A percentile compares a stretch with the other conserved stretches of the same genome.
Conservation (phyloP, 2,113 vertebrate genomes). For the Falcunculus frontatus region DNA sequence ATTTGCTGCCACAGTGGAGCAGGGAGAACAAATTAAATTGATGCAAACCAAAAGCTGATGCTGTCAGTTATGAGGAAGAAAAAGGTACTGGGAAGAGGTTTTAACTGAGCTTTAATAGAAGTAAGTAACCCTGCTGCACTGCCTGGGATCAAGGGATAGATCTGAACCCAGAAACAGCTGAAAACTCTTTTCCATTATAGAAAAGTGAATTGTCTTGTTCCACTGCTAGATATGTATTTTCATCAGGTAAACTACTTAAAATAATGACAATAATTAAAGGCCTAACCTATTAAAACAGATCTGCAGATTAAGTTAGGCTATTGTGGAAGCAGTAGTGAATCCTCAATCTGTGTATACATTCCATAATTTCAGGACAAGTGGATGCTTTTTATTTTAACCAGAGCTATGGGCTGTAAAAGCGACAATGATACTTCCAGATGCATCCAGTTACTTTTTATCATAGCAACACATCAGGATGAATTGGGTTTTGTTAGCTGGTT, state of each 20-base stretch:
- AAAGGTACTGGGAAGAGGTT: neutral
- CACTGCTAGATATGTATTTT: neutral
- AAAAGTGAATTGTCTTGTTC: neutral
- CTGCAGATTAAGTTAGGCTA: neutral
- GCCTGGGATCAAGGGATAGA: neutral
- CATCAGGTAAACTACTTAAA: neutral
- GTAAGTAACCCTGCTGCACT: neutral
- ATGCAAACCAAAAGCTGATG: neutral
- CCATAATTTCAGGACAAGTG: neutral
- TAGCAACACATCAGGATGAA: neutral
- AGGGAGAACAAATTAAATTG: neutral
- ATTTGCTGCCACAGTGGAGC: neutral
- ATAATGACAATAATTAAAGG: neutral
- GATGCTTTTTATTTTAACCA: neutral
- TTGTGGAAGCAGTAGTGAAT: neutral
- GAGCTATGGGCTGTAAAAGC: neutral
- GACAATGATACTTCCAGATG: neutral
- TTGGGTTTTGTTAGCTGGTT: neutral
- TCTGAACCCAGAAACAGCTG: neutral
- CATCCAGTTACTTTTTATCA: neutral
- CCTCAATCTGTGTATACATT: neutral
- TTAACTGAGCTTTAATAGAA: neutral
- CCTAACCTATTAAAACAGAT: neutral
- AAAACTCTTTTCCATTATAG: neutral
- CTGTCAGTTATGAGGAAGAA: neutral